Conservation (phyloP, 1,140 invertebrate genomes). For the Varroa destructor region DNA sequence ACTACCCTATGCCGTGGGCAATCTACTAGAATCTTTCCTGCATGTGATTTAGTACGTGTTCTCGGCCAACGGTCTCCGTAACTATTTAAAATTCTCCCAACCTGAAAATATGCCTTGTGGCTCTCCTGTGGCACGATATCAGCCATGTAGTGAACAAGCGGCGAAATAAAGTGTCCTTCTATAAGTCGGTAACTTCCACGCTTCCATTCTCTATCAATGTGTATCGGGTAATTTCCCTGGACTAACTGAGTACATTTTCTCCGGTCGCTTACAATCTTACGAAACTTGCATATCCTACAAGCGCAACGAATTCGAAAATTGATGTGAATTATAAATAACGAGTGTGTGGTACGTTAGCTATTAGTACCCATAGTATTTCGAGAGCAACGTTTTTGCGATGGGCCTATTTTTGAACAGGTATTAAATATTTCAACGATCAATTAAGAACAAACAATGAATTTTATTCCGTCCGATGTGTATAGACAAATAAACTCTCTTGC, state of each 20-base stretch:
- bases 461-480: conserved; percentile 14
- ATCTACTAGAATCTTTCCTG: too few species aligned
- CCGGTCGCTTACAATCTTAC: conserved; percentile 69
- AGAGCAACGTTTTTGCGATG: conserved; percentile 3
- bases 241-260: conserved; percentile 68
- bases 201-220: conserved; percentile 61
- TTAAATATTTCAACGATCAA: not conserved
- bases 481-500: too few species aligned
- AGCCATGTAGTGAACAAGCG: conserved; percentile 64
- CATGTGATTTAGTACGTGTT: too few species aligned
- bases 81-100: not conserved
- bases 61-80: too few species aligned
- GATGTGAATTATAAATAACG: conserved; percentile 20
- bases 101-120: conserved; percentile 64
- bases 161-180: conserved; percentile 76
- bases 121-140: conserved; percentile 70
- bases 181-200: conserved; percentile 59
- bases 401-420: not conserved
- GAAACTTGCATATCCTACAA: conserved; percentile 71
- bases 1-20: too few species aligned
- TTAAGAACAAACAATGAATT: conserved; percentile 32
- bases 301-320: conserved; percentile 33
- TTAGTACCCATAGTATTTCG: conserved; percentile 15
- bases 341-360: conserved; percentile 1
- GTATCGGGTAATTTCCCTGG: conserved; percentile 65